These are phyloP conservation scores for Pyxicephalus adspersus DNA, from an alignment of 2,113 vertebrate genomes.

Conservation along the genomic window DNA sequence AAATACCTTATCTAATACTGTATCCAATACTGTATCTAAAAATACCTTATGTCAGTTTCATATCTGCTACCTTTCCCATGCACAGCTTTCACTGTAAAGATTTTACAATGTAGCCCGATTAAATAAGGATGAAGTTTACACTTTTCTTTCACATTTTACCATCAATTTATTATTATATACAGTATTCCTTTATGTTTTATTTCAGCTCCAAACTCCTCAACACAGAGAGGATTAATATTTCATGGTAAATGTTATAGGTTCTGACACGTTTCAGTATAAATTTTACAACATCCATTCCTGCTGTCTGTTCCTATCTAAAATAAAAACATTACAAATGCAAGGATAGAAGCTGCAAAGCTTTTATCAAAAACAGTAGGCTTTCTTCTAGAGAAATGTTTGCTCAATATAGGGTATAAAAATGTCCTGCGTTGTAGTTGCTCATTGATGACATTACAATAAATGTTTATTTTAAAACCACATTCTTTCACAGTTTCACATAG, in stretches of 20 bases:
- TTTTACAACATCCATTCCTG: not conserved
- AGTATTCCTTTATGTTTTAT: too few relatives aligned
- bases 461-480: not conserved
- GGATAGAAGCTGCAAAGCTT: slow-evolving; percentile 13
- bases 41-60: too few relatives aligned
- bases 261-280: slow-evolving; percentile 10
- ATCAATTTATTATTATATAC: too few relatives aligned
- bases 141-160: too few relatives aligned
- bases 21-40: too few relatives aligned
- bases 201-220: too few relatives aligned
- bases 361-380: slow-evolving; percentile 15
- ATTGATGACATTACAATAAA: not conserved
- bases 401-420: slow-evolving; percentile 31
- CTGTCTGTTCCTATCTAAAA: slow-evolving; percentile 13
- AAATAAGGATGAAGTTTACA: too few relatives aligned
- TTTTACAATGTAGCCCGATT: too few relatives aligned
- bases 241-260: not conserved
- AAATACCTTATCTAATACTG: too few relatives aligned
- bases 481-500: not conserved
- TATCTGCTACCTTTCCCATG: too few relatives aligned
- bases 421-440: not conserved
- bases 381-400: not conserved
- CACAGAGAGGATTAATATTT: not conserved
- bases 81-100: too few relatives aligned
- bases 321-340: slow-evolving; percentile 19